A percentile compares a stretch with the other conserved stretches of the same genome.
Evolutionary conservation across 2,797 vertebrate species (phyloP).

Genomic region (Tiaroga cobitis): DNA sequence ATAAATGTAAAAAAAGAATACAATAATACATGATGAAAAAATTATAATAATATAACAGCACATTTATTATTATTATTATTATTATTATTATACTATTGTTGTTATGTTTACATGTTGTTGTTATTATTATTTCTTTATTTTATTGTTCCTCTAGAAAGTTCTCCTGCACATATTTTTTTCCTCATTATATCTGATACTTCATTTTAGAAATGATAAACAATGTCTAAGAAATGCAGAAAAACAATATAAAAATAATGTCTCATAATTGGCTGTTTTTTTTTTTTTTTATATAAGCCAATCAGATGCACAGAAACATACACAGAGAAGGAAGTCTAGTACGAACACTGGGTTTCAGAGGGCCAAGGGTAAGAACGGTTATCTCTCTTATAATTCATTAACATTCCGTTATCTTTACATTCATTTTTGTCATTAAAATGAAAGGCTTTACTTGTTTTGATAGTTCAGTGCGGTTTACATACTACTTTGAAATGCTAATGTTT

Average conservation of each 20-base stretch:
- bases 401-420: neutral
- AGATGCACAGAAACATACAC: constrained; percentile 12
- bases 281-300: constrained; percentile 11
- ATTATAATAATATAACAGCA: too few relatives aligned
- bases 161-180: neutral
- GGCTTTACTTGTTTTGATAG: neutral
- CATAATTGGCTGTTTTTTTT: neutral
- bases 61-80: neutral
- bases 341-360: neutral
- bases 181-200: neutral
- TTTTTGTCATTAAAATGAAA: neutral
- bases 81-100: neutral
- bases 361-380: constrained; percentile 14
- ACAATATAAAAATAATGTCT: neutral
- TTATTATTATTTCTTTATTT: neutral
- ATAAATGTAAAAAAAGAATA: too few relatives aligned
- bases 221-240: neutral
- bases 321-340: neutral
- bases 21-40: neutral
- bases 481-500: neutral
- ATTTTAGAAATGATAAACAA: neutral
- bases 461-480: neutral
- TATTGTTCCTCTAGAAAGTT: neutral
- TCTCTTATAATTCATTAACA: neutral
- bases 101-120: neutral